Base-by-base conservation (phyloP, 2,797 vertebrate species). In the Erethizon dorsatum region DNA sequence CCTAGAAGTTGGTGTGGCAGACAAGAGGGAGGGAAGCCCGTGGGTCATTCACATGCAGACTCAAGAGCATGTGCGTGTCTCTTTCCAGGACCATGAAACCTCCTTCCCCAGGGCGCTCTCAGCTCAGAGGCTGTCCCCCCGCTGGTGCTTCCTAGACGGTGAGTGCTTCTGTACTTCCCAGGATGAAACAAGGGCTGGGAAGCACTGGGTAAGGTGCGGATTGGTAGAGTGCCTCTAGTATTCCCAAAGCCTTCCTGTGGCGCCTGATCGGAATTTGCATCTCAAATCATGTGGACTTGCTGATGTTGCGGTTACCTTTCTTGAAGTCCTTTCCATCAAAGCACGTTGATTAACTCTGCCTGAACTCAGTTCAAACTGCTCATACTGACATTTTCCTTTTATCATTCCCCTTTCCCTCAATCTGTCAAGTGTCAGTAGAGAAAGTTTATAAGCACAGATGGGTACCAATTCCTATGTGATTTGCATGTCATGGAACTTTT, bases 141-240 rank as follows among this genome's bases (percentile, higher is more conserved):
- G 99, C 98, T 99, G 99, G 99, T 99, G 99, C 98, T 99, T 99
- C 98, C 99, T 99, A 97, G 99, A 99, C 8, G 99, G 99, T 99
- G 98, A 99, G 99, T 99, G 59, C 56, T 56, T 92, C 61, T 97
- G 14, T 80, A 13, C 95, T 37, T 79, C 65, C 33, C 67, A 41
- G 31, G 83, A 4, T 37, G 20, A 45, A 18, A 26, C 2, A 11
- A 15, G 17, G 20, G 31, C 69, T 47, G 24, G 73, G 54, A 61
- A 56, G 26, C 31, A 20, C 17, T 15, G 57, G 33, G 57, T 22
- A 45, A 28, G 61, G 5, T 11, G 1, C 12, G 10, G 10, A 26
- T 31, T 37, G 31, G 0, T 33, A 33, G 6, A 80, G 22, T 50
- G 37, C 20, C 50, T 69, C 12, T 10, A 2, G 2, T 28, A 8